These are phyloP conservation scores for Branchinecta lindahli DNA, from an alignment of 1,140 invertebrate genomes.

Conservation along the genomic window DNA sequence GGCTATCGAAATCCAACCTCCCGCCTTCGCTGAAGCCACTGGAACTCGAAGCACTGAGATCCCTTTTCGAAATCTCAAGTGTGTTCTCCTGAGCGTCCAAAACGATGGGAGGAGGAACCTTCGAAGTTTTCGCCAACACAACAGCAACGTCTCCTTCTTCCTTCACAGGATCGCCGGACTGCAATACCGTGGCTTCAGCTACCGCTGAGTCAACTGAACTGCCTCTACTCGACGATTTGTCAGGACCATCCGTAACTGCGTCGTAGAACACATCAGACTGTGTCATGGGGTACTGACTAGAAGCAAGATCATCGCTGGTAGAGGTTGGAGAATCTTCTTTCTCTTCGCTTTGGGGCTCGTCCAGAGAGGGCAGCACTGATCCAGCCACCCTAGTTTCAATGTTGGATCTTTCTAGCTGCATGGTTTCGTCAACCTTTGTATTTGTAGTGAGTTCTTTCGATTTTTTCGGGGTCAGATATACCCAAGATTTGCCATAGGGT, in stretches of 20 bases:
- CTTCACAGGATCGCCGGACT: too few relatives aligned
- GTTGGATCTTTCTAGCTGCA: background rate
- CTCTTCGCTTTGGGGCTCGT: background rate
- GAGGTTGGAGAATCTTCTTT: background rate
- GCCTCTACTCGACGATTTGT: too few relatives aligned
- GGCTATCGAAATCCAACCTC: background rate
- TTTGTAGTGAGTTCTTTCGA: background rate
- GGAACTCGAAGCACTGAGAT: background rate
- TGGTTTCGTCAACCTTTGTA: too few relatives aligned
- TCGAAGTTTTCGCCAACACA: too few relatives aligned
- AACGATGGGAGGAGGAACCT: too few relatives aligned
- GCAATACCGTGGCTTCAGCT: too few relatives aligned
- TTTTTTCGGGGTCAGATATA: background rate
- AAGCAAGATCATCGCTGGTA: background rate
- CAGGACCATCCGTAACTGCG: background rate
- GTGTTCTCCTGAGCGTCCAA: too few relatives aligned
- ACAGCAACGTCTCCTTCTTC: too few relatives aligned
- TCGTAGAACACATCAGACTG: background rate
- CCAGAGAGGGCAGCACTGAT: background rate
- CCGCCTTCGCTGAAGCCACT: background rate
- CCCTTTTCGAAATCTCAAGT: background rate
- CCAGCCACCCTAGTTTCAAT: background rate
- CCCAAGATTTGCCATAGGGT: constrained; percentile 55
- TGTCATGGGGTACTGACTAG: background rate
- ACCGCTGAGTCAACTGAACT: too few relatives aligned